Conservation (phyloP, 2,797 vertebrate genomes). For the Meriones psammophilus region DNA sequence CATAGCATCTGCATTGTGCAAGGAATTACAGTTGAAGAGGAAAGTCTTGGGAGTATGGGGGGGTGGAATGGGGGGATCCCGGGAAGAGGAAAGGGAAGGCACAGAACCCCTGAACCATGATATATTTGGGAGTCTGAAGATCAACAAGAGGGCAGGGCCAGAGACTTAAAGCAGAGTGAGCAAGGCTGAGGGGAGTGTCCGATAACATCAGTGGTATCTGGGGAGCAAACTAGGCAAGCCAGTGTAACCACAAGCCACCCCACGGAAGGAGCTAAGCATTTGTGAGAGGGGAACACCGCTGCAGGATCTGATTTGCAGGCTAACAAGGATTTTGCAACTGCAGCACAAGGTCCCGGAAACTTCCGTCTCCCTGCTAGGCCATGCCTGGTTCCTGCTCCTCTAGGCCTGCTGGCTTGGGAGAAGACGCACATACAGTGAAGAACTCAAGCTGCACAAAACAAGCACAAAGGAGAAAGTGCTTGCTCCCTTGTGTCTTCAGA, state of each 20-base stretch:
- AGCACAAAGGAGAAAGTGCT: background rate
- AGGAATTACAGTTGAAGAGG: background rate
- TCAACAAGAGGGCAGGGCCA: background rate
- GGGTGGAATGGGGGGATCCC: background rate
- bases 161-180: no score
- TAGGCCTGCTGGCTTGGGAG: background rate
- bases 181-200: background rate
- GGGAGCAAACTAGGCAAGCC: background rate
- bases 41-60: background rate
- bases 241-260: background rate
- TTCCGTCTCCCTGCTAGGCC: background rate
- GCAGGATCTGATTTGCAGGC: background rate
- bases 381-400: background rate
- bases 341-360: background rate
- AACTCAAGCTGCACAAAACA: background rate
- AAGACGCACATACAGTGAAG: background rate
- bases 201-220: background rate
- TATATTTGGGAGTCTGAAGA: background rate
- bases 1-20: background rate
- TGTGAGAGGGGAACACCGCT: background rate
- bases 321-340: background rate
- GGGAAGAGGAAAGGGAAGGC: background rate
- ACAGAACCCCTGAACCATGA: background rate
- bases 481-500: background rate
- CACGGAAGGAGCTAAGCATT: background rate